Evolutionary conservation across 2,888 invertebrate genomes (phyloP).

Genomic region (Amorpha juglandis): DNA sequence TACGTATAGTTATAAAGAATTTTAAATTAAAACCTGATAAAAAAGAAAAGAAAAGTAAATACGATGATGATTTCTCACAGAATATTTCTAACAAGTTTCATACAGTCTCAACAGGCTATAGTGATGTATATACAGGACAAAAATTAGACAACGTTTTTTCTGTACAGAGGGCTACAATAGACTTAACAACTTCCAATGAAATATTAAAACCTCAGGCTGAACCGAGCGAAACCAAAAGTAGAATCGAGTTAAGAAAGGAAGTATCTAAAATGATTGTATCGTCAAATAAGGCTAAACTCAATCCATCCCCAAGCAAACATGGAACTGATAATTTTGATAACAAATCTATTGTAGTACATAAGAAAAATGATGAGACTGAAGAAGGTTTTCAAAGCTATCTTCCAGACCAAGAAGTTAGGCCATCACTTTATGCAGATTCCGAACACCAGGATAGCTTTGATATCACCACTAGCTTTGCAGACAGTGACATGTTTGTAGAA

Average conservation of each 20-base stretch:
- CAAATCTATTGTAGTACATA: conserved; percentile 27
- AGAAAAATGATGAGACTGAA: conserved; percentile 29
- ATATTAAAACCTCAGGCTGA: conserved; percentile 36
- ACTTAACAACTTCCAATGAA: conserved; percentile 51
- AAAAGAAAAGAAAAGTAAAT: conserved; percentile 36
- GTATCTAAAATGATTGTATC: conserved; percentile 34
- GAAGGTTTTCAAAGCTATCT: conserved; percentile 5
- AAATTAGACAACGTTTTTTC: conserved; percentile 51
- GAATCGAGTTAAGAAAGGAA: conserved; percentile 32
- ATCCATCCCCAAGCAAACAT: conserved; percentile 32
- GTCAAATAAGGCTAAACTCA: conserved; percentile 35
- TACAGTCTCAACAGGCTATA: conserved; percentile 65
- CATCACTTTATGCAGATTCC: conserved; percentile 33
- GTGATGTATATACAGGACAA: conserved; percentile 43
- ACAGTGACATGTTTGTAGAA: conserved; percentile 35
- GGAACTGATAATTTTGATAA: conserved; percentile 30
- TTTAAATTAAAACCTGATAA: conserved; percentile 48
- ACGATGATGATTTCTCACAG: conserved; percentile 51
- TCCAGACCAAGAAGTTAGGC: conserved; percentile 28
- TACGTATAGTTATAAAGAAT: conserved; percentile 66
- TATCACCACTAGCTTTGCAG: conserved; percentile 36
- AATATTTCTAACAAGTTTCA: conserved; percentile 64
- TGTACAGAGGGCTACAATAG: conserved; percentile 55
- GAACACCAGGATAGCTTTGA: conserved; percentile 37
- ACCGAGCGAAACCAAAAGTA: conserved; percentile 30